Conservation (phyloP, 2,113 vertebrate genomes). For the Tupaia chinensis region DNA sequence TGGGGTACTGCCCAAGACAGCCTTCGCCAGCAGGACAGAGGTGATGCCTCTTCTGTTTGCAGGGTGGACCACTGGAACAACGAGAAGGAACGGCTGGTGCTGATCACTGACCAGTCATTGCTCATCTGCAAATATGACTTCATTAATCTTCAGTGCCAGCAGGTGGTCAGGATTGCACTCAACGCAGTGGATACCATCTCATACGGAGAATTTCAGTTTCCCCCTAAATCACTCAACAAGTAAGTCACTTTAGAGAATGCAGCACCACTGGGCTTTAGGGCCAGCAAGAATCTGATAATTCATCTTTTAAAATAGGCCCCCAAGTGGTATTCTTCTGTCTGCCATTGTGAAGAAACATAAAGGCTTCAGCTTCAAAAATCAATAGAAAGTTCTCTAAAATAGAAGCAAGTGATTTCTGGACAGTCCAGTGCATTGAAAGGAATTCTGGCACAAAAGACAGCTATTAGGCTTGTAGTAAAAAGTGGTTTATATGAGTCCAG, state of each 20-base stretch:
- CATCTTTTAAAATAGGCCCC: not conserved
- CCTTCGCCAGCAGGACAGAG: not conserved
- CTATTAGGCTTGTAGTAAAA: rapidly evolving
- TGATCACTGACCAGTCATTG: slow-evolving; percentile 95
- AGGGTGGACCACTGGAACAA: slow-evolving; percentile 99
- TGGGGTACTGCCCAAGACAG: too few relatives aligned
- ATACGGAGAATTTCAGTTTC: slow-evolving; percentile 95
- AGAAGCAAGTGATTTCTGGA: not conserved
- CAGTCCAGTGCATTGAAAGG: not conserved
- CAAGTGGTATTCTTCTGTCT: not conserved
- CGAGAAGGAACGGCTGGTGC: slow-evolving; percentile 95
- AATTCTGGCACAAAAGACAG: not conserved
- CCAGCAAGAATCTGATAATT: not conserved
- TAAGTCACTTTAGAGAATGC: slow-evolving; percentile 76
- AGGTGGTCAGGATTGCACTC: slow-evolving; percentile 93
- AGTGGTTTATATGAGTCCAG: not conserved
- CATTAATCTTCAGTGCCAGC: slow-evolving; percentile 96
- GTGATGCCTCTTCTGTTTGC: not conserved
- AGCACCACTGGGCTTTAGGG: not conserved
- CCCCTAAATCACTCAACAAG: slow-evolving; percentile 97
- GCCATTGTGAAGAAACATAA: rapidly evolving
- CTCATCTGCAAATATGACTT: slow-evolving; percentile 99
- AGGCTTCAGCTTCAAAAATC: not conserved
- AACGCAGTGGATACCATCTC: slow-evolving; percentile 95
- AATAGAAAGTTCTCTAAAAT: not conserved